These are phyloP conservation scores for Acomys russatus DNA, from an alignment of 2,797 vertebrate species.

Conservation along the genomic window DNA sequence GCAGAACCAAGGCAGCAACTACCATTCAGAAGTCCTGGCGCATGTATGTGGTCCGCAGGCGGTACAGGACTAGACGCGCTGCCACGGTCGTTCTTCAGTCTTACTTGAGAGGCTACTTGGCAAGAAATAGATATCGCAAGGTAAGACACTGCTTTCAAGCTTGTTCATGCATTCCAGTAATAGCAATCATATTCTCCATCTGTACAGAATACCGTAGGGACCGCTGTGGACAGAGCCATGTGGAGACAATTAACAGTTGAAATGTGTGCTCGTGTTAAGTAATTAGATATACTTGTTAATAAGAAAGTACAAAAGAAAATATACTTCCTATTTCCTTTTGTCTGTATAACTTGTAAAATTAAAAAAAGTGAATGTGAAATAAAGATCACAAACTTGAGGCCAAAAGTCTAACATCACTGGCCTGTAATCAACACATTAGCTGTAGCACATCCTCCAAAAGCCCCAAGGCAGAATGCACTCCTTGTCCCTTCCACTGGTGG, in stretches of 20 bases:
- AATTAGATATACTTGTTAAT: slow-evolving; percentile 11
- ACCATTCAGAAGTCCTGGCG: slow-evolving; percentile 96
- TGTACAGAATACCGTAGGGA: background rate
- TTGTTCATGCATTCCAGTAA: slow-evolving; percentile 36
- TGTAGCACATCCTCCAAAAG: background rate
- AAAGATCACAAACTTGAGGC: slow-evolving; percentile 21
- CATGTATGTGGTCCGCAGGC: slow-evolving; percentile 93
- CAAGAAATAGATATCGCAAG: slow-evolving; percentile 94
- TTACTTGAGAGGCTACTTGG: slow-evolving; percentile 94
- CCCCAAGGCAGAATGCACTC: background rate
- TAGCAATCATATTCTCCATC: background rate
- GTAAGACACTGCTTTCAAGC: slow-evolving; percentile 87
- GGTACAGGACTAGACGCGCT: slow-evolving; percentile 92
- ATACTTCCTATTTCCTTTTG: background rate
- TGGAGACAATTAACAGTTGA: slow-evolving; percentile 6
- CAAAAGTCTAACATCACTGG: background rate
- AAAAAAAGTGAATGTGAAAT: slow-evolving; percentile 4
- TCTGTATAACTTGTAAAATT: slow-evolving; percentile 6
- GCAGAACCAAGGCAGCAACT: slow-evolving; percentile 94
- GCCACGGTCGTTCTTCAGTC: slow-evolving; percentile 95
- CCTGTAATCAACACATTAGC: background rate
- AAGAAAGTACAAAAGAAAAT: slow-evolving; percentile 16
- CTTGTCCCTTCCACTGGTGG: background rate
- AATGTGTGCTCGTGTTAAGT: slow-evolving; percentile 43
- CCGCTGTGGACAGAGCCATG: background rate